Base-by-base conservation (phyloP, 2,888 invertebrate genomes). In the Halictus ligatus region DNA sequence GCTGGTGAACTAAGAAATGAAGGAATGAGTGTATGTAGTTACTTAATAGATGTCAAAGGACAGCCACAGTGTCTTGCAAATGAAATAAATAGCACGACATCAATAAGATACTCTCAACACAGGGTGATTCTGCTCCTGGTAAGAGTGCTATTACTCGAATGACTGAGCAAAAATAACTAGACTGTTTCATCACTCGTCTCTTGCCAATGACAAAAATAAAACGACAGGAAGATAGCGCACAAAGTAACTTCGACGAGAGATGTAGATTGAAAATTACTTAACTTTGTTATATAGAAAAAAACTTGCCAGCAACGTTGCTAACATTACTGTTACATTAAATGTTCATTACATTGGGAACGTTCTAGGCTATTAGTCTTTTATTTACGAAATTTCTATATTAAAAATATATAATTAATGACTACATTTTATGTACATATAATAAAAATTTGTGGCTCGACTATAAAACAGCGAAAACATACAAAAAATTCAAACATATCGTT, bases 141-240 rank as follows among this genome's bases (percentile, higher is more conserved):
- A 25, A 75, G 43, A 60, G 75, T 43, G 43, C 60, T 12, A 60
- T 75, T 64, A 60, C 18, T 60, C 60, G 75, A 29, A 60, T 43
- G 60, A 60, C 60, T 15, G 75, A 64, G 43, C 60, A 60, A 60
- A 75, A 60, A 60, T 75, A 75, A 75, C 25, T 43, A 75, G 60
- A 43, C 35, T 75, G 46, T 29, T 50, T 15, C 25, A 15, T 60
- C 25, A 8, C n/a, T 15, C n/a, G 13, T n/a, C 25, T 25, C 3
- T 46, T n/a, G 46, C 15, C 43, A n/a, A 72, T 71, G 21, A 40
- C 29, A 35, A 40, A 29, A 18, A 67, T 67, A 67, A 35, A 67
- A 35, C 15, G 29, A 40, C 18, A 21, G 18, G 3, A 29, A 29
- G 0, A 35, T 13, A 25, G 35, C 7, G 2, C 8, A 1, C 29